phyloP scores from a whole-genome alignment of 2,888 invertebrate genomes.

The Hybos culiciformis region DNA sequence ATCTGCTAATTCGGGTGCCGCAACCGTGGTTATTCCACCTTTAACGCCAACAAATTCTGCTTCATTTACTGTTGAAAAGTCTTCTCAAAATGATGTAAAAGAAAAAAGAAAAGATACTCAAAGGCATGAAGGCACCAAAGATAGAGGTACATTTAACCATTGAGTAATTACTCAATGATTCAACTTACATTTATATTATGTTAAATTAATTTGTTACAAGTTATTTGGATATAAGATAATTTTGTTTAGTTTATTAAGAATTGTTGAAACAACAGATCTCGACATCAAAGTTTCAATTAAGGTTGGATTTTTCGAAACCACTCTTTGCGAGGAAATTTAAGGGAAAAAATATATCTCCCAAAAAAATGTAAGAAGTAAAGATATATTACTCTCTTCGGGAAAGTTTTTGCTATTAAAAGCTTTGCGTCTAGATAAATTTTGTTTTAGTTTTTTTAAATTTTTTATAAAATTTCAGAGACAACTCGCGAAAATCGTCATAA shows the following conservation, averaged over 20 bases:
- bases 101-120: constrained; percentile 17
- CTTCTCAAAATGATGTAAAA: constrained; percentile 13
- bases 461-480: constrained; percentile 5
- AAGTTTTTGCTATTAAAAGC: too few species aligned
- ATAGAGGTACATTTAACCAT: constrained; percentile 29
- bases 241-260: neutral
- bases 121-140: constrained; percentile 26
- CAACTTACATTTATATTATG: neutral
- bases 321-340: too few species aligned
- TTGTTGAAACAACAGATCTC: neutral
- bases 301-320: too few species aligned
- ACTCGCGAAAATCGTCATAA: constrained; percentile 18
- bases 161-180: too few species aligned
- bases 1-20: constrained; percentile 8
- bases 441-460: neutral
- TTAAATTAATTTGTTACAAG: neutral
- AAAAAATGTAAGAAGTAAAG: too few species aligned
- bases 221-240: neutral
- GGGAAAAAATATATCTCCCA: too few species aligned
- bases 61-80: constrained; percentile 10
- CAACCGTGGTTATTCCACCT: neutral
- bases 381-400: too few species aligned
- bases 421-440: neutral
- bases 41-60: neutral
- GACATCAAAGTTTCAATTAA: too few species aligned